phyloP scores from a whole-genome alignment of 2,888 invertebrate species.

The Habrosyne pyritoides region DNA sequence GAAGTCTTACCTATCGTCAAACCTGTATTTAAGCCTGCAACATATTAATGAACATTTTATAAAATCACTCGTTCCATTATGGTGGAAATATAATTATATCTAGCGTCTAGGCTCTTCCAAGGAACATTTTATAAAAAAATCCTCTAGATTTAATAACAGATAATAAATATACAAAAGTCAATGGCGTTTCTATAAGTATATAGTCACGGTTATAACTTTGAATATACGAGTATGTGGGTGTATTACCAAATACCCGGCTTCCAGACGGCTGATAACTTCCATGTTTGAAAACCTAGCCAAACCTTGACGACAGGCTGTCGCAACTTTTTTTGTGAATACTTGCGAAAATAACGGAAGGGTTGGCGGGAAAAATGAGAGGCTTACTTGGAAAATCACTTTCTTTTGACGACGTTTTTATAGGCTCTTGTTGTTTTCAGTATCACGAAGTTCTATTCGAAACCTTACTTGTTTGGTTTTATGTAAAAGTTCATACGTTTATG shows the following conservation, averaged over 20 bases:
- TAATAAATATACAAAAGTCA: not conserved
- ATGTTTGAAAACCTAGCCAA: not conserved
- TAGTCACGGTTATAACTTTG: not conserved
- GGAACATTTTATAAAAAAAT: no score
- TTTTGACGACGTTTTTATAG: not conserved
- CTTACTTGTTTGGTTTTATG: no score
- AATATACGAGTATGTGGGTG: not conserved
- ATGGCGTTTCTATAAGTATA: not conserved
- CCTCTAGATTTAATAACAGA: not conserved
- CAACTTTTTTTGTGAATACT: not conserved
- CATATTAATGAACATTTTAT: no score
- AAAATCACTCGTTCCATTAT: no score
- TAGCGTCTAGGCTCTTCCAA: no score
- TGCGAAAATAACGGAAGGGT: not conserved
- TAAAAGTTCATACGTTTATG: no score
- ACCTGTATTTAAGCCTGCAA: no score
- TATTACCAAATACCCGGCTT: not conserved
- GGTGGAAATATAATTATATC: no score
- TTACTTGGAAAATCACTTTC: constrained; percentile 1
- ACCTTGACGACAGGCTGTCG: not conserved
- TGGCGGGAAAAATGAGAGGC: not conserved
- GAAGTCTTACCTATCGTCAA: not conserved
- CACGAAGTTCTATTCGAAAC: not conserved
- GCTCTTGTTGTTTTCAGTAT: not conserved
- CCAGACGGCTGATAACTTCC: constrained; percentile 2